Conservation (phyloP, 2,888 invertebrate genomes). For the Hypolimnas misippus region DNA sequence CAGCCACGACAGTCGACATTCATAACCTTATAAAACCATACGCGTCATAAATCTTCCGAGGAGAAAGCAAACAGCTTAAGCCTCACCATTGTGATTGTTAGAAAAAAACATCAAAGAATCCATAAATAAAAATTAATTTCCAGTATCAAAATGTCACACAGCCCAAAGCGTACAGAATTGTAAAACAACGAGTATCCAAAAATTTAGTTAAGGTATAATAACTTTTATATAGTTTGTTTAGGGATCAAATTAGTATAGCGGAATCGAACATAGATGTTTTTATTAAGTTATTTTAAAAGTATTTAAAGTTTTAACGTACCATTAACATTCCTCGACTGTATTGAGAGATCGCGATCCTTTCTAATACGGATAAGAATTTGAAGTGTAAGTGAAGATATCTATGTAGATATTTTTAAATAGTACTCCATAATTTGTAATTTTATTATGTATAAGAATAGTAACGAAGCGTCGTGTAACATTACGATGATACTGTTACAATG, state of each 20-base stretch:
- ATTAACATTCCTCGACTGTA: constrained; percentile 67
- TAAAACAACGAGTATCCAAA: constrained; percentile 12
- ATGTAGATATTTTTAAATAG: not conserved
- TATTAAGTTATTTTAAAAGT: constrained; percentile 43
- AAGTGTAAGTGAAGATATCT: constrained; percentile 14
- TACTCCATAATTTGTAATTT: not conserved
- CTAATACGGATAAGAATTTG: constrained; percentile 39
- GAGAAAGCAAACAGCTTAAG: constrained; percentile 15
- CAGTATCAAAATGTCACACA: constrained; percentile 48
- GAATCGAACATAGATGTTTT: constrained; percentile 16
- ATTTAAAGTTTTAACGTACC: constrained; percentile 66
- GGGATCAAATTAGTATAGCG: constrained; percentile 7
- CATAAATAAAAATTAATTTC: constrained; percentile 62
- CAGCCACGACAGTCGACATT: not conserved
- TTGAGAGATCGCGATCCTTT: constrained; percentile 42
- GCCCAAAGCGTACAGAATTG: constrained; percentile 1
- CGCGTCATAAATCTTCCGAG: constrained; percentile 19
- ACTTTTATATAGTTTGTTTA: not conserved
- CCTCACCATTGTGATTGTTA: constrained; percentile 13
- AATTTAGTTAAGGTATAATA: not conserved
- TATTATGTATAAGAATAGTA: no score
- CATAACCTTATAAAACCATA: not conserved
- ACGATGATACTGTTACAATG: no score
- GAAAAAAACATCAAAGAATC: constrained; percentile 46
- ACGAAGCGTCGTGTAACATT: no score